These are phyloP conservation scores for Myiotriccus ornatus DNA, from an alignment of 2,797 vertebrate species.

Conservation along the genomic window DNA sequence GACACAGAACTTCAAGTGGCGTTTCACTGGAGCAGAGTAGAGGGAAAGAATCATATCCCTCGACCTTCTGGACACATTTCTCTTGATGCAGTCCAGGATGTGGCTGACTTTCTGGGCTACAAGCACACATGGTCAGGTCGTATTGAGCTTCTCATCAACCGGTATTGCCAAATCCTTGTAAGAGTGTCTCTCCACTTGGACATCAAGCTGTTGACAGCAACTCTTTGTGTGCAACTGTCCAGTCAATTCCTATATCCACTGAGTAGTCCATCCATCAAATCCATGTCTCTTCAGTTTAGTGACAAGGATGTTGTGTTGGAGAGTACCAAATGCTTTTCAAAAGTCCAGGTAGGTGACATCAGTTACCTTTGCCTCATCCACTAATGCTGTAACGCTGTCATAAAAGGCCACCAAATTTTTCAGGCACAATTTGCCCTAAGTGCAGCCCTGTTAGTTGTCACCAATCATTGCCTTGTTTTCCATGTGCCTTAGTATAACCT, in stretches of 20 bases:
- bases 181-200: neutral
- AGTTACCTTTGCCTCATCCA: neutral
- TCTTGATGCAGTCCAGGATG: neutral
- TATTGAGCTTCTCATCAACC: neutral
- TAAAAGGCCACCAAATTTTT: neutral
- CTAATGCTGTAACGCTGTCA: neutral
- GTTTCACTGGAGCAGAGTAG: neutral
- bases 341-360: neutral
- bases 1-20: neutral
- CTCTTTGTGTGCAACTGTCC: fast-evolving
- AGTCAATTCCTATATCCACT: neutral
- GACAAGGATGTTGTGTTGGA: neutral
- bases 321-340: neutral
- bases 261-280: neutral
- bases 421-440: neutral
- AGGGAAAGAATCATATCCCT: neutral
- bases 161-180: neutral
- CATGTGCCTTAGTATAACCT: neutral
- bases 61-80: neutral
- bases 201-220: neutral
- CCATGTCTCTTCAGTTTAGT: neutral
- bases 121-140: neutral
- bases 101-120: neutral
- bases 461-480: neutral
- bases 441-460: neutral